Evolutionary conservation across 1,140 invertebrate genomes (phyloP), one percentile per base, ranked within the genome.

Genomic region (Hyposmocoma kahamanoa): DNA sequence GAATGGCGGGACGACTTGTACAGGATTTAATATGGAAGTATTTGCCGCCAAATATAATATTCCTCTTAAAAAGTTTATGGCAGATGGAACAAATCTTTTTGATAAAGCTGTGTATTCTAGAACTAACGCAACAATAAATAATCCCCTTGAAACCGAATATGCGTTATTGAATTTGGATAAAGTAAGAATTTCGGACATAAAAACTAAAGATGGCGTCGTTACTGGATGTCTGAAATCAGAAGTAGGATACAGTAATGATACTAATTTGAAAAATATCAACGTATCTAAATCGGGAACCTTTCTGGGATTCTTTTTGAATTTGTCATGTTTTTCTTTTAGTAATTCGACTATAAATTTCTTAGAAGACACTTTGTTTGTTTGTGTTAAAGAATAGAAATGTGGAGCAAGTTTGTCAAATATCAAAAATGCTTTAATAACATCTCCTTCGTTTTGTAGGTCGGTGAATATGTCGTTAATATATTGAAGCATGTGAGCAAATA

Each of bases 201-300:
- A 96, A 32, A 96, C 84, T 42, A 95, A 87, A 63, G 91, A 90
- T 34, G 96, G 95, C 8, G 95, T 96, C 21, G 92, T 91, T n/a
- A 97, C 88, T 1, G 91, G 90, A 88, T 98, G 96, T 21, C 91
- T 87, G 69, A 95, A 96, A 84, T 98, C 96, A 0, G 96, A 97
- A 0, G 95, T 92, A 11, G 96, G 92, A 79, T 94, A 98, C 22
- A 97, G 65, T 11, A 94, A 72, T 11, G 91, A 90, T 15, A 93
- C 88, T 22, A 95, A 59, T 87, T 95, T 95, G 24, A 97, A 91
- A 63, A 96, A 91, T 57, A 97, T 79, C 19, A 97, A 66, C 0
- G 91, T 92, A 64, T 96, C 91, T 22, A 95, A 72, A 39, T 84
- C 79, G 2, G 95, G 93, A 74, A 91, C 92, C 42, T 67, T 86